Evolutionary conservation across 2,888 invertebrate genomes (phyloP).

Genomic region (Hypsopygia costalis): DNA sequence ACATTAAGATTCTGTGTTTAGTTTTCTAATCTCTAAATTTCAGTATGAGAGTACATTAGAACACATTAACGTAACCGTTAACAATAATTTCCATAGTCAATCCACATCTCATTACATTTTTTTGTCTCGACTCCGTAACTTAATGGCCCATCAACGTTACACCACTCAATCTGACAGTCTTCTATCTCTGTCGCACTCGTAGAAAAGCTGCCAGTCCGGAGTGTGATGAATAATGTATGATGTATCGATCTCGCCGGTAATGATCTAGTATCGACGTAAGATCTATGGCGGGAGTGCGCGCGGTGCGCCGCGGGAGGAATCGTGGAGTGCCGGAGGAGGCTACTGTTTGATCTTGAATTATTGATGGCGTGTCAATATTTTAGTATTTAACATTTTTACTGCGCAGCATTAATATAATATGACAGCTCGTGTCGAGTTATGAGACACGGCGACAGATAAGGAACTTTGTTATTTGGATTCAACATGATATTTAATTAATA

Average conservation of each 20-base stretch:
- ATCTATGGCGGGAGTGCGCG: constrained; percentile 23
- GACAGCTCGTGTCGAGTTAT: too few relatives aligned
- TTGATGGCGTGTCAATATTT: constrained; percentile 16
- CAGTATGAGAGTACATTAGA: too few relatives aligned
- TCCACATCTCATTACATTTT: neutral
- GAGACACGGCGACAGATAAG: too few relatives aligned
- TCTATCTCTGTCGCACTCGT: constrained; percentile 12
- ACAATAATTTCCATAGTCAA: neutral
- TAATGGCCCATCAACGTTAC: constrained; percentile 16
- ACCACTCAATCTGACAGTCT: constrained; percentile 19
- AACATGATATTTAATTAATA: too few relatives aligned
- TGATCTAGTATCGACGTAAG: constrained; percentile 31
- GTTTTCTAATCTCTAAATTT: too few relatives aligned
- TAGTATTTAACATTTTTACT: constrained; percentile 13
- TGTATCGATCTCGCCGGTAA: constrained; percentile 23
- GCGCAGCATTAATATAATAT: constrained; percentile 10
- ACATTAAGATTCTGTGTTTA: too few relatives aligned
- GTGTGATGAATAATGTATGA: constrained; percentile 24
- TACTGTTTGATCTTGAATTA: constrained; percentile 19
- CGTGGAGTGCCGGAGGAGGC: neutral
- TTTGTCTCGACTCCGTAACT: neutral
- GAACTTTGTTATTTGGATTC: too few relatives aligned
- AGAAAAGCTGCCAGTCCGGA: constrained; percentile 11
- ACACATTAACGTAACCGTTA: too few relatives aligned
- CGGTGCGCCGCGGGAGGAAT: neutral